Percentiles rank a stretch among this genome's conserved stretches.
Conservation (phyloP, 2,797 vertebrate species). For the Halcyon badia region DNA sequence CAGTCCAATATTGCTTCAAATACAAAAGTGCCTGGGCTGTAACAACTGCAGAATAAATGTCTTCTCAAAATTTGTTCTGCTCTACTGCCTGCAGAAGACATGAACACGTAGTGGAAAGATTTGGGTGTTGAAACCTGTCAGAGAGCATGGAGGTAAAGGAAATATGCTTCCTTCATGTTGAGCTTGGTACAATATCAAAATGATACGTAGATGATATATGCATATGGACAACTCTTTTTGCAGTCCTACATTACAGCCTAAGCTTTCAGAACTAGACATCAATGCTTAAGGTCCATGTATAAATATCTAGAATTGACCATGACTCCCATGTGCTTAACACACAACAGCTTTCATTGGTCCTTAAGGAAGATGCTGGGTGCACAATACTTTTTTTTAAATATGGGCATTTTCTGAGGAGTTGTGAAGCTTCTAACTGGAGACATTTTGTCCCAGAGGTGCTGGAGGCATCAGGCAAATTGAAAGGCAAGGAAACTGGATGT, state of each 20-base stretch:
- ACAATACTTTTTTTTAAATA: background rate
- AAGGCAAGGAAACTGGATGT: background rate
- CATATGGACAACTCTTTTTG: background rate
- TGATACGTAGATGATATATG: background rate
- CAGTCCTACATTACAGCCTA: background rate
- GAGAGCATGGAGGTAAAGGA: background rate
- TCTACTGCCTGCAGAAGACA: background rate
- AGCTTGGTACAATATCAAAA: background rate
- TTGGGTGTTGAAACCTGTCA: background rate
- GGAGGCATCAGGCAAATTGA: background rate
- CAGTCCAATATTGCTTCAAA: background rate
- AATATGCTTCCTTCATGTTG: background rate
- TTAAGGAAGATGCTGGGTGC: background rate
- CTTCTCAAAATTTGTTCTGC: background rate
- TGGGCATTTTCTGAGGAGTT: background rate
- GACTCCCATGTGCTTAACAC: background rate
- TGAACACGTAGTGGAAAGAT: background rate
- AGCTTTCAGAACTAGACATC: background rate
- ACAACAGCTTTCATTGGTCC: background rate
- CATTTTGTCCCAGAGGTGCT: background rate
- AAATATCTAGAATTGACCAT: background rate
- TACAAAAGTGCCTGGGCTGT: background rate
- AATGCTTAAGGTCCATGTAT: background rate
- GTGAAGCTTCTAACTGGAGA: background rate
- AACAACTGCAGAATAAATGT: background rate